phyloP scores from a whole-genome alignment of 2,113 vertebrate genomes.

The Clupea harengus region DNA sequence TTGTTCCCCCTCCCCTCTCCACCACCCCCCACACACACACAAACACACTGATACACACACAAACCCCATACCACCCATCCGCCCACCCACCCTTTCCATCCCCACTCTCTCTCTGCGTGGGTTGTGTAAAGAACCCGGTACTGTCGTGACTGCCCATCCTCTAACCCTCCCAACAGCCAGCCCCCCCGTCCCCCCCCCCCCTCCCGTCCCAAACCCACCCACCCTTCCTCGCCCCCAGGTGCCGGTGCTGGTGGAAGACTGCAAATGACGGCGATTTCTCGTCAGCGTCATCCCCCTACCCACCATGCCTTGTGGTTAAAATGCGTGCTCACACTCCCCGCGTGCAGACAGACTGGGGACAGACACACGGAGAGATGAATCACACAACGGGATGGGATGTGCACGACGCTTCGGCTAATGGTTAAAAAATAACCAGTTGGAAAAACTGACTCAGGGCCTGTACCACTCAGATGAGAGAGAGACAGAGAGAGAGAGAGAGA shows the following conservation, averaged over 20 bases:
- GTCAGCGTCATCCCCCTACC: conserved; percentile 9
- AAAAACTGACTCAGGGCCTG: neutral
- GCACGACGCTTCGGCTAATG: neutral
- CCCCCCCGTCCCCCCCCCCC: neutral
- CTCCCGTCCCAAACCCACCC: neutral
- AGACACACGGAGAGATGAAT: conserved; percentile 13
- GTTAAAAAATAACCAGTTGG: neutral
- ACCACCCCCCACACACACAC: neutral
- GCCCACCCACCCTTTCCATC: neutral
- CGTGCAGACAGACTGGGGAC: conserved; percentile 23
- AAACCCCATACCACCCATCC: neutral
- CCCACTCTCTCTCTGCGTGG: conserved; percentile 26
- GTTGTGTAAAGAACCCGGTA: conserved; percentile 38
- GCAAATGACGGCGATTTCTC: conserved; percentile 26
- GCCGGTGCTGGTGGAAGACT: neutral
- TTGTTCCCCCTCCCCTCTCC: neutral
- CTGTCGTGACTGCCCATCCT: conserved; percentile 29
- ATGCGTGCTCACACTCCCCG: conserved; percentile 32
- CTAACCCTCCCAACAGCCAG: conserved; percentile 3
- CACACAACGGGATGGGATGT: neutral
- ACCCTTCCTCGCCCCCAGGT: neutral
- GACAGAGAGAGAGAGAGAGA: neutral
- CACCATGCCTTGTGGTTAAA: conserved; percentile 32
- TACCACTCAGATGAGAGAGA: neutral
- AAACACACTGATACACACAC: neutral